These are phyloP conservation scores for Madoqua kirkii DNA, from an alignment of 2,113 vertebrate genomes.

Conservation along the genomic window DNA sequence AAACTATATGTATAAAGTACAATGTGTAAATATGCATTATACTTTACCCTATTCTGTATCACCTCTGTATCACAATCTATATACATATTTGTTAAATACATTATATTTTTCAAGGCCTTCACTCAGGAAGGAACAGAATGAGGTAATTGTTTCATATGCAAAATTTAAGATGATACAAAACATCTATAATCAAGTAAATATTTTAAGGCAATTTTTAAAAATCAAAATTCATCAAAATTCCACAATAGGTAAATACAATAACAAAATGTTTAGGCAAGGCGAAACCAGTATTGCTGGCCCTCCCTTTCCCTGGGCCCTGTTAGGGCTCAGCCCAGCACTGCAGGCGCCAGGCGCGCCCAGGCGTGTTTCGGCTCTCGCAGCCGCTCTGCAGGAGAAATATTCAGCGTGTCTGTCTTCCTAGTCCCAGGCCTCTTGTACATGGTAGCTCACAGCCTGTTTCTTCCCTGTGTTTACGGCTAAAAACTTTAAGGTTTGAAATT, in stretches of 20 bases:
- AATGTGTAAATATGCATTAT: background rate
- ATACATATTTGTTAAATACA: background rate
- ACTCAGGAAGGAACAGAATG: background rate
- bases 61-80: background rate
- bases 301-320: background rate
- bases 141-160: background rate
- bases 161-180: background rate
- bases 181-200: background rate
- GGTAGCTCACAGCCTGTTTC: background rate
- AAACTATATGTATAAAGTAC: background rate
- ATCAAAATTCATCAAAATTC: background rate
- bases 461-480: background rate
- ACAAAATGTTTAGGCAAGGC: background rate
- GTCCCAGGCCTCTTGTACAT: background rate
- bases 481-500: background rate
- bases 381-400: background rate
- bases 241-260: background rate
- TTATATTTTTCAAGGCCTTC: background rate
- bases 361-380: fast-evolving
- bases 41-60: background rate
- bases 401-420: background rate
- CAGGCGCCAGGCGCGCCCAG: background rate
- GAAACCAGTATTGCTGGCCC: background rate
- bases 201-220: background rate
- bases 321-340: fast-evolving